Conservation (phyloP, 2,797 vertebrate species). For the Oreochromis mossambicus region DNA sequence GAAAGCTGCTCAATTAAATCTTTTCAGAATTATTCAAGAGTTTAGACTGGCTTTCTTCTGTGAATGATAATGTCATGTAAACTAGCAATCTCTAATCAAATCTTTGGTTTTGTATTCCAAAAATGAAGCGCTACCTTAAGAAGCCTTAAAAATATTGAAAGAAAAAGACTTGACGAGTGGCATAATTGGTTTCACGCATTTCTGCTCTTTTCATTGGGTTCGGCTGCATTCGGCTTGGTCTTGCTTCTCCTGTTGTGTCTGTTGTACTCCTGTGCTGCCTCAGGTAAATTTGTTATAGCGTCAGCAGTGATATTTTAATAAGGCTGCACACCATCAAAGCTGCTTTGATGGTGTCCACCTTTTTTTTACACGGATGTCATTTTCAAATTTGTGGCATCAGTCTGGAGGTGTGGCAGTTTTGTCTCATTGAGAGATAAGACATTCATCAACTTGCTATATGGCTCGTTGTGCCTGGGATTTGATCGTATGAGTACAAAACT, state of each 20-base stretch:
- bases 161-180: not conserved
- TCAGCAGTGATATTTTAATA: not conserved
- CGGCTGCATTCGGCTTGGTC: not conserved
- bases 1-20: not conserved
- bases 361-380: not conserved
- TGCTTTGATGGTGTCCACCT: not conserved
- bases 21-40: not conserved
- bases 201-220: not conserved
- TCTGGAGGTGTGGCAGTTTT: not conserved
- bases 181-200: not conserved
- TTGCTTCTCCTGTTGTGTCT: not conserved
- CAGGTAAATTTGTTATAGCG: not conserved
- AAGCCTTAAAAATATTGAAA: not conserved
- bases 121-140: not conserved
- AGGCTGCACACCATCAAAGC: not conserved
- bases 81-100: not conserved
- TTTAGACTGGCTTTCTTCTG: not conserved
- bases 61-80: not conserved
- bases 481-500: not conserved
- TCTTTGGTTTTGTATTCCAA: not conserved
- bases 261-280: not conserved
- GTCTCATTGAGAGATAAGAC: not conserved
- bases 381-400: not conserved
- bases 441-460: not conserved
- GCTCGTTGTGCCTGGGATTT: not conserved